These are phyloP conservation scores for Himalopsyche tibetana DNA, from an alignment of 2,888 invertebrate species.

Conservation along the genomic window DNA sequence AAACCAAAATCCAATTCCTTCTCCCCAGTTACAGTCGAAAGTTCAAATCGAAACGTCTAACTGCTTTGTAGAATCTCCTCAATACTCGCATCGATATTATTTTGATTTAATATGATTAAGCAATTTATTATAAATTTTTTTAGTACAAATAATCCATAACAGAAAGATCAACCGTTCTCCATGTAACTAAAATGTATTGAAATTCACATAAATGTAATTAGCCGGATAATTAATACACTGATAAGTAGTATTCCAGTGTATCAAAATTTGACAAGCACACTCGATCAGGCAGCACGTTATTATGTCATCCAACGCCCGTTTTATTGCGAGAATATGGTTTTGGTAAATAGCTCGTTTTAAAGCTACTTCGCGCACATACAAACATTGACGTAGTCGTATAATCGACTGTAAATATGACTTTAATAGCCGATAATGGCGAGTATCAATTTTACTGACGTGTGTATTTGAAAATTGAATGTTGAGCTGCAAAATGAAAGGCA, in stretches of 20 bases:
- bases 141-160: no score
- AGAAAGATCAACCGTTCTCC: no score
- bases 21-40: no score
- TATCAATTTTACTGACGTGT: slow-evolving; percentile 24
- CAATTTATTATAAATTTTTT: no score
- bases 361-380: neutral
- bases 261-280: neutral
- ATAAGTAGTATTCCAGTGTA: neutral
- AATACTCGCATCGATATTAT: no score
- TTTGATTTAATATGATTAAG: no score
- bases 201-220: neutral
- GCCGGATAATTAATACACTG: neutral
- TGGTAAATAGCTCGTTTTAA: slow-evolving; percentile 15
- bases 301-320: slow-evolving; percentile 7
- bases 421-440: neutral
- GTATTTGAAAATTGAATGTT: neutral
- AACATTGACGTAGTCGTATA: neutral
- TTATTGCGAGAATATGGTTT: slow-evolving; percentile 11
- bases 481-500: neutral
- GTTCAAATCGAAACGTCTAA: no score
- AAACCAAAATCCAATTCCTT: no score
- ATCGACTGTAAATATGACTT: neutral
- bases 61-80: no score
- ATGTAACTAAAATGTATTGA: neutral
- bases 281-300: neutral